Base-by-base conservation (phyloP, 2,888 invertebrate species). In the Euphydryas editha region DNA sequence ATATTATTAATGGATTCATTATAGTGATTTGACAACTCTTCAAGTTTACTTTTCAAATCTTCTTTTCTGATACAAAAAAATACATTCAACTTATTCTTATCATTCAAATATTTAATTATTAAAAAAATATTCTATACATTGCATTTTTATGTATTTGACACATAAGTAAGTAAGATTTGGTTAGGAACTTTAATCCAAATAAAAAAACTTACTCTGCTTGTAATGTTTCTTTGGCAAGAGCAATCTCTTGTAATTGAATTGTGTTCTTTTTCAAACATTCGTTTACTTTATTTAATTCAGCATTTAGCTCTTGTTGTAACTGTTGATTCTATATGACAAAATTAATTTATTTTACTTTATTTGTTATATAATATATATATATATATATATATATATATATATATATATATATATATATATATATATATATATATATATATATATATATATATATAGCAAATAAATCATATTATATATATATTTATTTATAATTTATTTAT, bases 201-300 rank as follows among this genome's bases (percentile, higher is more conserved):
- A 47, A 20, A 7, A 13, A 47, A 47, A 78, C 84, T 83, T 79
- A 92, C 92, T 92, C 92, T 2, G 74, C 44, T 76, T 89, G 84
- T 54, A 92, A 76, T 72, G 84, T 88, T 68, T 85, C 84, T 15
- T 90, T 85, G 66, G 86, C 86, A 13, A 79, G 76, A 8, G 81
- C 86, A 54, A 92, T 89, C 74, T 87, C 87, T 75, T 88, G 85
- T 54, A 92, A 81, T 73, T 88, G 83, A 13, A 67, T 71, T 4
- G 84, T 86, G 71, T 90, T 88, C 72, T 85, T 83, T 70, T 74
- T 78, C 21, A 91, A 86, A 2, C 86, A 88, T 70, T 85, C 82
- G 11, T 84, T 87, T 67, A 92, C 74, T 65, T 82, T 86, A 47
- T 75, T 80, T 8, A 92, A 75, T 75, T 92, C 85, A 61, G 75